These are phyloP conservation scores for Sesia apiformis DNA, from an alignment of 2,888 invertebrate genomes.

Conservation along the genomic window DNA sequence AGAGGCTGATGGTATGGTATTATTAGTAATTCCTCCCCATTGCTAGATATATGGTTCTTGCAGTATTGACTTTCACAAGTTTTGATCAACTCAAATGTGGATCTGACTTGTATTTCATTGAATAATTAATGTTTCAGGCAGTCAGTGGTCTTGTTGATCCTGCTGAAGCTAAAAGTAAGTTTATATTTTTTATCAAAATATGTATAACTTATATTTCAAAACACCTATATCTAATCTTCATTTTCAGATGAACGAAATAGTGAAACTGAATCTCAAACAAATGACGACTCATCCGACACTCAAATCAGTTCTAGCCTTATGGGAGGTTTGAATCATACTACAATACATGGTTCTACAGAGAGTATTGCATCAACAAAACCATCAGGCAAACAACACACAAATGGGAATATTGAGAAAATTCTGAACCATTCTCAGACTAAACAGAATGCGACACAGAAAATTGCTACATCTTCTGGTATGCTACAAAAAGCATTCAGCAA, in stretches of 20 bases:
- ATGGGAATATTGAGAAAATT: conserved; percentile 56
- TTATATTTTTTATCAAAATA: neutral
- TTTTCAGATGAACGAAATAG: conserved; percentile 86
- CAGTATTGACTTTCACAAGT: neutral
- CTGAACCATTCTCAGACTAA: conserved; percentile 48
- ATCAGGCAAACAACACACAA: conserved; percentile 66
- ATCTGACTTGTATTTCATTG: neutral
- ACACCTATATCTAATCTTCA: conserved; percentile 6
- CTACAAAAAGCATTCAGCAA: conserved; percentile 54
- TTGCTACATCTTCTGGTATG: conserved; percentile 50
- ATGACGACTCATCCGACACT: conserved; percentile 82
- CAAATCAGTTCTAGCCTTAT: conserved; percentile 71
- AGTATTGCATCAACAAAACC: conserved; percentile 60
- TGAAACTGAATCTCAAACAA: conserved; percentile 90
- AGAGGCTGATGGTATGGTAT: neutral
- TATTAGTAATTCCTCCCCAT: neutral
- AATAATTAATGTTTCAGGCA: conserved; percentile 70
- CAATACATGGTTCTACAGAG: conserved; percentile 66
- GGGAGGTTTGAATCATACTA: conserved; percentile 58
- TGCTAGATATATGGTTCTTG: too few relatives aligned
- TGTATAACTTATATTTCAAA: neutral
- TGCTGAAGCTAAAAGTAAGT: conserved; percentile 76
- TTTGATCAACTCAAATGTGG: too few relatives aligned
- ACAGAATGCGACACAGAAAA: conserved; percentile 56
- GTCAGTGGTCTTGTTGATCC: conserved; percentile 87